These are phyloP conservation scores for Coranthus polyacanthus DNA, from an alignment of 2,797 vertebrate species.

Conservation along the genomic window DNA sequence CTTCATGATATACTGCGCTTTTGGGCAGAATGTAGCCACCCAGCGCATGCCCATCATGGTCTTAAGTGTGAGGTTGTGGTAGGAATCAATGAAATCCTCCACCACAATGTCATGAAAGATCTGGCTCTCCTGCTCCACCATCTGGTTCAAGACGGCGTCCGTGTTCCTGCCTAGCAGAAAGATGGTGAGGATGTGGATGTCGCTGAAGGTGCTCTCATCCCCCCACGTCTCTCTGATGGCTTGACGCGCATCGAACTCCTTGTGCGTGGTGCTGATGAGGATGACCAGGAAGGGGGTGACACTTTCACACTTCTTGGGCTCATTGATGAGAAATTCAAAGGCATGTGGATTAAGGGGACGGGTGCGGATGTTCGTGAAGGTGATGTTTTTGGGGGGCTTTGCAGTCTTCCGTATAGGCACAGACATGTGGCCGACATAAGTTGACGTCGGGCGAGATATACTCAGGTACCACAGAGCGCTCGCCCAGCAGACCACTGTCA, in stretches of 20 bases:
- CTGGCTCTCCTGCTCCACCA: conserved; percentile 98
- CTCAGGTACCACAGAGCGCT: conserved; percentile 98
- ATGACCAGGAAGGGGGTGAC: conserved; percentile 92
- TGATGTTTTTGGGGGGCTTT: conserved; percentile 89
- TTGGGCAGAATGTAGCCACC: conserved; percentile 95
- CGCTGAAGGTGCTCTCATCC: conserved; percentile 93
- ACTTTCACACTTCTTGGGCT: conserved; percentile 94
- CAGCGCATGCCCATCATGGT: conserved; percentile 98
- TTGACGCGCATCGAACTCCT: conserved; percentile 97
- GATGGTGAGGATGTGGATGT: conserved; percentile 92
- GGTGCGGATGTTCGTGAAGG: conserved; percentile 95
- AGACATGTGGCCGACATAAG: conserved; percentile 90
- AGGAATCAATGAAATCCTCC: conserved; percentile 97
- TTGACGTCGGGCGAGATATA: conserved; percentile 92
- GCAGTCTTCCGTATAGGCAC: conserved; percentile 85
- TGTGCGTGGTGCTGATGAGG: conserved; percentile 98
- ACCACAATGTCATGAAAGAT: conserved; percentile 98
- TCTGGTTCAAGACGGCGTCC: conserved; percentile 93
- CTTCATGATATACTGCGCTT: conserved; percentile 97
- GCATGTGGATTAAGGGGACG: conserved; percentile 95
- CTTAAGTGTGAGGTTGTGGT: conserved; percentile 97
- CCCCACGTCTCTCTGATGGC: conserved; percentile 98
- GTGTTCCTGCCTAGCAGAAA: conserved; percentile 95
- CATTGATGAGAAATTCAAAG: conserved; percentile 95
- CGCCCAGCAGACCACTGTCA: conserved; percentile 98